These are phyloP conservation scores for Netelia virgata DNA, from an alignment of 2,888 invertebrate species.

Conservation along the genomic window DNA sequence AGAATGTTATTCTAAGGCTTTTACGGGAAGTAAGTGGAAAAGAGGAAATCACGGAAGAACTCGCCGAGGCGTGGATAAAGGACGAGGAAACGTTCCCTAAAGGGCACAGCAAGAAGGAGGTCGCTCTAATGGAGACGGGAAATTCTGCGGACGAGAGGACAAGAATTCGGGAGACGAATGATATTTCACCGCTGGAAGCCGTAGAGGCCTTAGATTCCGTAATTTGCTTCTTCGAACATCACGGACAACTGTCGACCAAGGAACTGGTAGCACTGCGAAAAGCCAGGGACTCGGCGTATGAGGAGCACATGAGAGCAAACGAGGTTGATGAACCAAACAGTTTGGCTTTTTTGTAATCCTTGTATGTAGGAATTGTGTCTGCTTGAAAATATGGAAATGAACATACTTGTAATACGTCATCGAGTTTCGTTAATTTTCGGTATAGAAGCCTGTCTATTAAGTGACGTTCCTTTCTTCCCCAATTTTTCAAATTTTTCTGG, in stretches of 20 bases:
- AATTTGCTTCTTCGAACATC: conserved; percentile 20
- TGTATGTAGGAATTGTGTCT: not conserved
- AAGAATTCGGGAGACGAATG: not conserved
- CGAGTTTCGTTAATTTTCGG: too few relatives aligned
- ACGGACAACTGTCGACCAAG: not conserved
- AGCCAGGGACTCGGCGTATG: not conserved
- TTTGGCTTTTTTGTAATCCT: not conserved
- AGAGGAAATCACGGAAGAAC: not conserved
- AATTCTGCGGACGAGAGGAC: not conserved
- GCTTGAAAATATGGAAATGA: too few relatives aligned
- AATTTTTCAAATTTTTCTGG: too few relatives aligned
- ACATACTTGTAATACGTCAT: too few relatives aligned
- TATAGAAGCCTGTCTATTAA: too few relatives aligned
- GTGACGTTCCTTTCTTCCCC: too few relatives aligned
- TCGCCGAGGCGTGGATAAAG: not conserved
- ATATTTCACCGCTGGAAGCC: not conserved
- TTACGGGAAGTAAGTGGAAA: not conserved
- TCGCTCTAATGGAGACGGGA: not conserved
- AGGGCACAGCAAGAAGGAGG: too few relatives aligned
- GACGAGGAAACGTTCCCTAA: not conserved
- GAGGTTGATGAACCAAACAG: not conserved
- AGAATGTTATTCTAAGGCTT: conserved; percentile 4
- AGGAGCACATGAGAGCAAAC: not conserved
- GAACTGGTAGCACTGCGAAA: conserved; percentile 14
- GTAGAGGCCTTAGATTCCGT: conserved; percentile 21